Evolutionary conservation across 2,888 invertebrate genomes (phyloP), one percentile per base, ranked within the genome.

Genomic region (Cenopis cana): DNA sequence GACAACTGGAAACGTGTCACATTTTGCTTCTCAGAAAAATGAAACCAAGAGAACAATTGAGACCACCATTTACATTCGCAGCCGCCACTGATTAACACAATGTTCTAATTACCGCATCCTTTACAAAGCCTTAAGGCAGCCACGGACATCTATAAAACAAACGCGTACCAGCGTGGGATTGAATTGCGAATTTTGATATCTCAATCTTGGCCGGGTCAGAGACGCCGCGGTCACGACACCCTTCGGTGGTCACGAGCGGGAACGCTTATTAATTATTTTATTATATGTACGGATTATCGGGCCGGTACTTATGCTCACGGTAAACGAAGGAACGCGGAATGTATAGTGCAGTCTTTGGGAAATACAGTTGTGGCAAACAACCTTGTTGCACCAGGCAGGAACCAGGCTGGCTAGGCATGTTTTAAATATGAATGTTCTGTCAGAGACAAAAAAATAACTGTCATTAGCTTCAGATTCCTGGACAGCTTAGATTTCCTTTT

Each of bases 161-260:
- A 87, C 81, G 81, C 74, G 81, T 79, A 83, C 84, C 85, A 88
- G 81, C 82, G 86, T 85, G 83, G 86, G 87, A 90, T 88, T 87
- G 86, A 87, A 86, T 85, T 85, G 89, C 87, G 85, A 89, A 89
- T 90, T 90, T 90, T 92, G 93, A 93, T 93, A 93, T 93, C 93
- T 93, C 93, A 93, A 93, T 93, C 92, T 88, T 82, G 72, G 78
- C 73, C 74, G 85, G 90, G 91, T 91, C 92, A 91, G 90, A 91
- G 89, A 86, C 74, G 87, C 93, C 93, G 93, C 90, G 85, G 85
- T 93, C 93, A 93, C 93, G 93, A 93, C 88, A 86, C 91, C 93
- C 93, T 87, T 89, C 90, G 93, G 93, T 91, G 91, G 88, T 93
- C 93, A 93, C 93, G 93, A 91, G 78, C 79, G 55, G 73, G 75